These are phyloP conservation scores for Dynastes hyllus DNA, from an alignment of 2,888 invertebrate genomes.

Conservation along the genomic window DNA sequence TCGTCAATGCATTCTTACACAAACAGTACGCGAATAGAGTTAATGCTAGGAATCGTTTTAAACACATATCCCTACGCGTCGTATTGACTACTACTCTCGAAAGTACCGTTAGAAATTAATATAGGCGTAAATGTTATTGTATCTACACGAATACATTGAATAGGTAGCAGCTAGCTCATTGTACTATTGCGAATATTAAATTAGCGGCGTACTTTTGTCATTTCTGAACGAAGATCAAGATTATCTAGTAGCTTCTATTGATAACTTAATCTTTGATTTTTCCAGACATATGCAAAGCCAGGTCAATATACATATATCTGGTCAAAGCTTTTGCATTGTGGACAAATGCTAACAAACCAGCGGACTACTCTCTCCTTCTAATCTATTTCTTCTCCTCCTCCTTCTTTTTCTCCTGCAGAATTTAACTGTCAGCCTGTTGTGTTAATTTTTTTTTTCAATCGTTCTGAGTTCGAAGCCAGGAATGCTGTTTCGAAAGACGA, in stretches of 20 bases:
- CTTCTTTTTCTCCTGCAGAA: background rate
- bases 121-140: background rate
- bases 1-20: constrained; percentile 12
- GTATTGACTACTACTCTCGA: background rate
- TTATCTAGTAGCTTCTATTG: background rate
- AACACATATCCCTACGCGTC: background rate
- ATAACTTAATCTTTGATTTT: background rate
- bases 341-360: constrained; percentile 4
- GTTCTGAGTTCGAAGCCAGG: constrained; percentile 49
- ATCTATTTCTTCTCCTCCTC: background rate
- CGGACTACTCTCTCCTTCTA: background rate
- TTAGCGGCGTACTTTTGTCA: background rate
- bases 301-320: background rate
- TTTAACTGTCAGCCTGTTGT: constrained; percentile 9
- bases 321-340: background rate
- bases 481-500: constrained; percentile 53
- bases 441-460: constrained; percentile 50
- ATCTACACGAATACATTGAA: background rate
- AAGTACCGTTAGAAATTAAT: constrained; percentile 18
- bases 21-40: background rate
- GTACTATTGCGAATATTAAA: background rate
- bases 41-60: constrained; percentile 5
- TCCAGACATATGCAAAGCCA: background rate
- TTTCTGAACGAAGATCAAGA: background rate
- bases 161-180: constrained; percentile 1